phyloP scores from a whole-genome alignment of 2,797 vertebrate species.

The Clamator glandarius region DNA sequence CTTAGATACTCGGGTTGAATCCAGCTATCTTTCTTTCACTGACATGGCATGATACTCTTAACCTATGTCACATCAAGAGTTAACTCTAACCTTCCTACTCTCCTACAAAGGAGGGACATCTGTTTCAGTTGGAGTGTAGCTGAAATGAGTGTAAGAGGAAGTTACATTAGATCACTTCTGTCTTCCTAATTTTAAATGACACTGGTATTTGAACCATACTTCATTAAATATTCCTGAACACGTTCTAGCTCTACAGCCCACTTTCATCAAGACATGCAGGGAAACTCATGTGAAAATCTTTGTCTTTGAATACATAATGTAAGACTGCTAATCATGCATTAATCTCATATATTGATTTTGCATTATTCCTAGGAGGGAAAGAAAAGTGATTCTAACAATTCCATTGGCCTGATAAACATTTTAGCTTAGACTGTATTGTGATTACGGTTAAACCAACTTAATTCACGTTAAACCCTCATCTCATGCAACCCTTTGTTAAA shows the following conservation, averaged over 20 bases:
- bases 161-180: slow-evolving; percentile 10
- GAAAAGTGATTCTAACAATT: neutral
- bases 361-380: neutral
- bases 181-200: slow-evolving; percentile 57
- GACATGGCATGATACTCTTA: neutral
- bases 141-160: neutral
- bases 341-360: slow-evolving; percentile 8
- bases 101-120: neutral
- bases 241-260: neutral
- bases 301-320: neutral
- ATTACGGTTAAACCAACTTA: neutral
- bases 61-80: neutral
- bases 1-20: neutral
- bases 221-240: slow-evolving; percentile 34
- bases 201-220: slow-evolving; percentile 22
- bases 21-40: neutral
- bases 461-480: neutral
- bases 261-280: neutral
- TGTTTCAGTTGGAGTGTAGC: neutral
- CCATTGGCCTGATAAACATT: neutral
- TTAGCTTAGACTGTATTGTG: neutral
- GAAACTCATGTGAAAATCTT: slow-evolving; percentile 23
- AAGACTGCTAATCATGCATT: neutral
- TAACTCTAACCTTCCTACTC: neutral
- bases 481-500: neutral